Evolutionary conservation across 1,140 invertebrate species (phyloP), one percentile per base, ranked within the genome.

Genomic region (Conopomorpha cramerella): DNA sequence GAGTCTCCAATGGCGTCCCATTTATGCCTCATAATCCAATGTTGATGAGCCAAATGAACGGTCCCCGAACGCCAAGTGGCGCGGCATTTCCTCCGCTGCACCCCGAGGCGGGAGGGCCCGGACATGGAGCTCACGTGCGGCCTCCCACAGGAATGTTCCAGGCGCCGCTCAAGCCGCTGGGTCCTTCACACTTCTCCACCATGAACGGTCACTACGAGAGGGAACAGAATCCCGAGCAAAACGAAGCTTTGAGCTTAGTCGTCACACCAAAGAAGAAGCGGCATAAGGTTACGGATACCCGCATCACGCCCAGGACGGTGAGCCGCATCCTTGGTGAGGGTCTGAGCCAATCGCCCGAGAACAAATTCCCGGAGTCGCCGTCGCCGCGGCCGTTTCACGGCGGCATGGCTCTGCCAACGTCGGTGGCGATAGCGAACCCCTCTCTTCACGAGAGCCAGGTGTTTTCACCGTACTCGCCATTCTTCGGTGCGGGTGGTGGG

Each of bases 251-350:
- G 8, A 93, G 93, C 51, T 82, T 97, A 43, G 93, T 97, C 15
- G 93, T 97, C 41, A 90, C 91, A 15, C 92, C 93, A 0, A 96
- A 96, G 77, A 95, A 95, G 80, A 97, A 96, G 79, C 82, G 95
- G 12, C 95, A 97, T 64, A 98, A 98, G 86, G 91, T 98, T 37
- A 98, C 95, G 10, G 95, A 98, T 65, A 96, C 95, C 26, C 84
- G 95, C 41, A 92, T 98, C 38, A 96, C 94, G 7, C 94, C 95
- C 2, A 82, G 92, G 38, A 93, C 92, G 23, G 91, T 94, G 7
- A 92, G 89, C 57, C 83, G 92, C 41, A 90, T 94, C 39, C 68
- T 94, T 38, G 90, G 90, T 36, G 90, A 92, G 46, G 87, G 87
- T 15, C 84, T 85, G 46, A 84, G 84, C 17, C 83, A 84, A 43